Conservation (phyloP, 2,888 invertebrate species). For the Apamea epomidion region DNA sequence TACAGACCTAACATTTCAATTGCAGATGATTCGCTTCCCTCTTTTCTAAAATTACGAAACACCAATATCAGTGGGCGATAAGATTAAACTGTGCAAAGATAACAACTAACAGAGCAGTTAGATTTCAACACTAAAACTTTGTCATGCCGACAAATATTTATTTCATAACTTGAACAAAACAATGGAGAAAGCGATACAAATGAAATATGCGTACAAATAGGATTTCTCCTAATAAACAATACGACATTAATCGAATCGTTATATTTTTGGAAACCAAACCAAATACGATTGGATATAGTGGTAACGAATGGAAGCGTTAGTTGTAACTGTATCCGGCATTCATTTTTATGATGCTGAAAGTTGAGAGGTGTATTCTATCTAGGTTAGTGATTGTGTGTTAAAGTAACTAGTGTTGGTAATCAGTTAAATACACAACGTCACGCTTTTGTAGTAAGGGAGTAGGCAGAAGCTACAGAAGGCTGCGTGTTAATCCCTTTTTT, state of each 20-base stretch:
- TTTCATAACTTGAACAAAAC: slow-evolving; percentile 49
- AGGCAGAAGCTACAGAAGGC: no score
- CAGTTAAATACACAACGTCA: no score
- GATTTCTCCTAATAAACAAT: slow-evolving; percentile 61
- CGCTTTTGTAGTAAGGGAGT: no score
- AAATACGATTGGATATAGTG: slow-evolving; percentile 56
- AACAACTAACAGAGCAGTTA: slow-evolving; percentile 13
- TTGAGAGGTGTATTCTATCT: not conserved
- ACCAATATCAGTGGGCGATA: slow-evolving; percentile 36
- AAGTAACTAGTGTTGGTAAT: not conserved
- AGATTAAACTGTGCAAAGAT: slow-evolving; percentile 54
- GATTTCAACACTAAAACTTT: slow-evolving; percentile 53
- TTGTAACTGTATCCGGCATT: slow-evolving; percentile 36
- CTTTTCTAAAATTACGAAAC: slow-evolving; percentile 51
- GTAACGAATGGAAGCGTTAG: not conserved
- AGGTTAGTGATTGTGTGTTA: not conserved
- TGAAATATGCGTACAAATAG: slow-evolving; percentile 51
- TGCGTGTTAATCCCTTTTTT: no score
- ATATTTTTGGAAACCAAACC: slow-evolving; percentile 57
- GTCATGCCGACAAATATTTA: slow-evolving; percentile 63
- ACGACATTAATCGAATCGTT: slow-evolving; percentile 60
- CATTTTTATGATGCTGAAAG: slow-evolving; percentile 43
- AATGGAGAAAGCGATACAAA: slow-evolving; percentile 64
- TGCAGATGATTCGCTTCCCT: slow-evolving; percentile 13
- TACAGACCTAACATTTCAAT: not conserved